A percentile compares a stretch with the other conserved stretches of the same genome.
phyloP scores from a whole-genome alignment of 2,888 invertebrate species.

The Polydrusus tereticollis region DNA sequence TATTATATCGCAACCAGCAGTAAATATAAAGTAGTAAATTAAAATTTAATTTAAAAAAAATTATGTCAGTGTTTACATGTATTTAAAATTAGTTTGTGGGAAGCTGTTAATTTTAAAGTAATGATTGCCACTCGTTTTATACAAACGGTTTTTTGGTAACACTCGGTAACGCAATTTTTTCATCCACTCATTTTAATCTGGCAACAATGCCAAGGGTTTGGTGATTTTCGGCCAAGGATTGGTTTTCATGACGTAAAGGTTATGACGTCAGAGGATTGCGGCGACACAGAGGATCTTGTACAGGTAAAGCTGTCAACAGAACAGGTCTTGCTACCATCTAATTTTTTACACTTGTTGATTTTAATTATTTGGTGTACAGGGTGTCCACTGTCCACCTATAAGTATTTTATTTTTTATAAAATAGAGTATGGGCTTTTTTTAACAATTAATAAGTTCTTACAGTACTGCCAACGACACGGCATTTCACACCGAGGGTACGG shows the following conservation, averaged over 20 bases:
- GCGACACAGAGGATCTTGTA: slow-evolving; percentile 24
- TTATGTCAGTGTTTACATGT: background rate
- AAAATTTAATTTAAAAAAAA: background rate
- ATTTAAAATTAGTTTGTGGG: background rate
- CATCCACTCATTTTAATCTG: background rate
- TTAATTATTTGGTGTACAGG: background rate
- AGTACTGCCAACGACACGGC: no score
- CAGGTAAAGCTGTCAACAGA: slow-evolving; percentile 22
- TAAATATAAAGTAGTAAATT: background rate
- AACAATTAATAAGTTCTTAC: no score
- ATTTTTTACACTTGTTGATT: background rate
- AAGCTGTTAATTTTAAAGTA: background rate
- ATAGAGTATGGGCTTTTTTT: no score
- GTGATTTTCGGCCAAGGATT: slow-evolving; percentile 2
- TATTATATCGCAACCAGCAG: background rate
- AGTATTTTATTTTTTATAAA: no score
- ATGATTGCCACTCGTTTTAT: background rate
- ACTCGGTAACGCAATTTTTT: background rate
- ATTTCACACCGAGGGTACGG: no score
- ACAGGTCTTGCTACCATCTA: background rate
- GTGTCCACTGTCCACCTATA: no score
- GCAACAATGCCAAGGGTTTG: background rate
- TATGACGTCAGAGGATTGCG: slow-evolving; percentile 42
- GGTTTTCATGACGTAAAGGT: slow-evolving; percentile 17
- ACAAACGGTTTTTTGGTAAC: background rate